phyloP scores from a whole-genome alignment of 2,797 vertebrate species.

The Carduelis carduelis region DNA sequence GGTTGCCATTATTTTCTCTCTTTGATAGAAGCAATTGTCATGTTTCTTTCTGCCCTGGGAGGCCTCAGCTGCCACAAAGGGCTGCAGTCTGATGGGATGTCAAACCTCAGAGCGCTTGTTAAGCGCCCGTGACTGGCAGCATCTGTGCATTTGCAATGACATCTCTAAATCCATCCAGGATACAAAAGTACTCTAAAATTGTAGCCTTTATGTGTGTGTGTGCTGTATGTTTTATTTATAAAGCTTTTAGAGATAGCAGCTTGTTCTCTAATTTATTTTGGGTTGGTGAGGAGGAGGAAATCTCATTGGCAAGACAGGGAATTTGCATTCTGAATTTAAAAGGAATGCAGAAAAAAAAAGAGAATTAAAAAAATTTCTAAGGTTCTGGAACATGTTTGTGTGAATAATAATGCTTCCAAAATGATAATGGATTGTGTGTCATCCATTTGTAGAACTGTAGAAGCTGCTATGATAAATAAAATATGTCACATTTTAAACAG shows the following conservation, averaged over 20 bases:
- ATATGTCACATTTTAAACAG: conserved; percentile 45
- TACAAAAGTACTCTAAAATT: conserved; percentile 30
- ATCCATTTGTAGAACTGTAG: conserved; percentile 56
- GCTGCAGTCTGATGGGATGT: conserved; percentile 19
- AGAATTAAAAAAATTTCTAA: not conserved
- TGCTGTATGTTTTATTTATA: conserved; percentile 59
- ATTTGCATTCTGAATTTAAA: conserved; percentile 50
- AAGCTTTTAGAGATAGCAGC: conserved; percentile 60
- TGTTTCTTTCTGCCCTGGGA: conserved; percentile 8
- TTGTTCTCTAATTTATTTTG: conserved; percentile 64
- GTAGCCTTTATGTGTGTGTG: conserved; percentile 34
- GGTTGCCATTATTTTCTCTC: not conserved
- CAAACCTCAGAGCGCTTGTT: not conserved
- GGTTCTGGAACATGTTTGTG: conserved; percentile 19
- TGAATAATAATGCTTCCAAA: conserved; percentile 55
- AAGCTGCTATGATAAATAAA: conserved; percentile 46
- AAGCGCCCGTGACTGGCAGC: conserved; percentile 25
- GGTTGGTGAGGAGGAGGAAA: conserved; percentile 55
- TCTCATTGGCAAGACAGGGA: conserved; percentile 47
- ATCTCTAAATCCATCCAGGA: conserved; percentile 24
- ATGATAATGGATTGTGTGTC: conserved; percentile 39
- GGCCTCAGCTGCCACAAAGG: not conserved
- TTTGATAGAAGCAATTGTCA: not conserved
- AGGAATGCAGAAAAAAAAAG: not conserved
- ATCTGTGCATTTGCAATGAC: conserved; percentile 41